Percentiles rank a stretch among this genome's conserved stretches.
Evolutionary conservation across 2,113 vertebrate species (phyloP).

Genomic region (Vanacampus margaritifer): DNA sequence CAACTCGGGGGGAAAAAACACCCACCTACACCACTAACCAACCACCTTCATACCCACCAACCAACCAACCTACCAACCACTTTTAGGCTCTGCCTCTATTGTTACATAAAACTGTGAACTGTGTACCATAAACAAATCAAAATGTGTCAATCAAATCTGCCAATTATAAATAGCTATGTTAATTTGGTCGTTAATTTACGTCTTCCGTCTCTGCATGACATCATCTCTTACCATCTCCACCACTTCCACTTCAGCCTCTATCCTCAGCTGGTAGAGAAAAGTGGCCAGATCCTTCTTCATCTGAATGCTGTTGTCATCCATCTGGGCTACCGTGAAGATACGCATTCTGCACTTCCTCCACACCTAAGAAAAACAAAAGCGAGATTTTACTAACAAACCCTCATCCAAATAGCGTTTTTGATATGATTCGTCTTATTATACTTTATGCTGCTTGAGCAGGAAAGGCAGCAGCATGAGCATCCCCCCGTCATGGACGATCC

Average conservation of each 20-base stretch:
- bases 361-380: constrained; percentile 73
- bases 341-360: constrained; percentile 97
- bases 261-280: constrained; percentile 93
- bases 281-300: constrained; percentile 97
- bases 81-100: background rate
- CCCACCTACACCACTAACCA: no score
- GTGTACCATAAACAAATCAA: background rate
- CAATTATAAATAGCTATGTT: background rate
- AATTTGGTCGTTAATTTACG: background rate
- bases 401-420: background rate
- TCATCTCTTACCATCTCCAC: constrained; percentile 89
- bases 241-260: constrained; percentile 97
- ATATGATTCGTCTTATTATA: constrained; percentile 30
- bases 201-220: background rate
- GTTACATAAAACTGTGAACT: background rate
- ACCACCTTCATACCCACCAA: no score
- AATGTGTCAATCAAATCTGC: background rate
- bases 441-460: constrained; percentile 96
- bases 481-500: constrained; percentile 97
- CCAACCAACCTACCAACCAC: no score
- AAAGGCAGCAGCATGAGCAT: constrained; percentile 98
- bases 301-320: constrained; percentile 99
- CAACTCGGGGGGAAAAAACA: no score
- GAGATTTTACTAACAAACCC: background rate
- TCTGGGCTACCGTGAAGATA: constrained; percentile 97